Percentiles rank a stretch among this genome's conserved stretches.
Conservation (phyloP, 2,888 invertebrate genomes). For the Steinernema carpocapsae region DNA sequence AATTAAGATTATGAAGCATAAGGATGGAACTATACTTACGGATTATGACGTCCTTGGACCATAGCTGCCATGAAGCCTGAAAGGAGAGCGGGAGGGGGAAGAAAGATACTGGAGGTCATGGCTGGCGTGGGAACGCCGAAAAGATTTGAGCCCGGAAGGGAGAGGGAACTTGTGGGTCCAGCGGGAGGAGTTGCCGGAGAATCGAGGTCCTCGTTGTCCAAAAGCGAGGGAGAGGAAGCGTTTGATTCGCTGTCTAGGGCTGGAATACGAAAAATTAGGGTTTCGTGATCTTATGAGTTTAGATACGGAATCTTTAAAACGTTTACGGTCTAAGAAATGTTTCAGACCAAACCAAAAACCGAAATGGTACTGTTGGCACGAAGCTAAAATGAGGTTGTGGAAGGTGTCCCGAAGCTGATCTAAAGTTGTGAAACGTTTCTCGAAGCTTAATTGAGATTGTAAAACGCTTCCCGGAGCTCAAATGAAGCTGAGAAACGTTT, state of each 20-base stretch:
- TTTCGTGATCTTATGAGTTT: no score
- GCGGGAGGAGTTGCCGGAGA: background rate
- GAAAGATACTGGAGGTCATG: slow-evolving; percentile 23
- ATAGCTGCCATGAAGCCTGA: slow-evolving; percentile 21
- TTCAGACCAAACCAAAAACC: no score
- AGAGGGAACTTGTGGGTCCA: background rate
- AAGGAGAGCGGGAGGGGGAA: slow-evolving; percentile 7
- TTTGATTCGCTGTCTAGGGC: background rate
- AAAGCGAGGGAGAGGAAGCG: slow-evolving; percentile 6
- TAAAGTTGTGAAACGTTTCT: no score
- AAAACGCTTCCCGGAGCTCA: no score
- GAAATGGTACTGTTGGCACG: no score
- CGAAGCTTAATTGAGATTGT: no score
- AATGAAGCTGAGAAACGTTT: no score
- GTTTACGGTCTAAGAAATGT: no score
- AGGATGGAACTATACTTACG: background rate
- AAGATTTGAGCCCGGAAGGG: background rate
- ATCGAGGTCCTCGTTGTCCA: background rate
- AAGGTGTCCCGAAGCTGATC: no score
- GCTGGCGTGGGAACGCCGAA: background rate
- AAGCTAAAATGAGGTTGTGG: no score
- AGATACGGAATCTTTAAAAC: no score
- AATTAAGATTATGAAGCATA: background rate
- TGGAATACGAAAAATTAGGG: background rate
- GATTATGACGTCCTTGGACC: background rate